A percentile compares a stretch with the other conserved stretches of the same genome.
These are phyloP conservation scores for Plecturocebus donacophilus DNA, from an alignment of 2,113 vertebrate genomes.

Conservation along the genomic window DNA sequence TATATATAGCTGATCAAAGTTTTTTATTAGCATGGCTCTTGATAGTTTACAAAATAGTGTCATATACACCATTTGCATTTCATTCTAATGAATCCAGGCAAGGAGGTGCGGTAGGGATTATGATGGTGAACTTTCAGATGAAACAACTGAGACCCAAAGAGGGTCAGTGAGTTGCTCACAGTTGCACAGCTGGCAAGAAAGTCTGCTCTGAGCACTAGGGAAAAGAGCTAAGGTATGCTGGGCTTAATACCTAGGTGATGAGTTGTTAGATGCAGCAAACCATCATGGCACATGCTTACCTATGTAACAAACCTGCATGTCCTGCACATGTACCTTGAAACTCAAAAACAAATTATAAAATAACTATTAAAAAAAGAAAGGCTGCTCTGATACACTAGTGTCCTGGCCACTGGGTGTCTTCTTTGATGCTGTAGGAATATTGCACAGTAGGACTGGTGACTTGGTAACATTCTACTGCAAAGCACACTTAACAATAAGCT, in stretches of 20 bases:
- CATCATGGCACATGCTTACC: too few relatives aligned
- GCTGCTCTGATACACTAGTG: rapidly evolving
- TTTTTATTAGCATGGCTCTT: neutral
- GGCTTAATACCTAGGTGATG: too few relatives aligned
- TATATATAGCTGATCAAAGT: neutral
- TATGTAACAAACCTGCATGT: too few relatives aligned
- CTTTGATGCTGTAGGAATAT: neutral
- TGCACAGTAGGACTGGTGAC: too few relatives aligned
- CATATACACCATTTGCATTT: neutral
- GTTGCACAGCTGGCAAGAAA: neutral
- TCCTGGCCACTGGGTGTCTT: neutral
- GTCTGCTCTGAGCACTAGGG: too few relatives aligned
- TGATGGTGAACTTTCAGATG: neutral
- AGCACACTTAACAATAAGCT: neutral
- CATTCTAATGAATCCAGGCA: neutral
- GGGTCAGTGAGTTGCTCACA: neutral
- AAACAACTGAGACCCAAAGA: neutral
- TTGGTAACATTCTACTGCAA: neutral
- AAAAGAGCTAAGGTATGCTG: too few relatives aligned
- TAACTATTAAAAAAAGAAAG: too few relatives aligned
- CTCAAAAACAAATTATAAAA: too few relatives aligned
- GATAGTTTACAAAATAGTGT: neutral
- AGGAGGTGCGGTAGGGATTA: neutral
- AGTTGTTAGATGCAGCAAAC: too few relatives aligned
- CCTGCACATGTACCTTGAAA: too few relatives aligned